These are phyloP conservation scores for Lanius ludovicianus DNA, from an alignment of 2,113 vertebrate species.

Conservation along the genomic window DNA sequence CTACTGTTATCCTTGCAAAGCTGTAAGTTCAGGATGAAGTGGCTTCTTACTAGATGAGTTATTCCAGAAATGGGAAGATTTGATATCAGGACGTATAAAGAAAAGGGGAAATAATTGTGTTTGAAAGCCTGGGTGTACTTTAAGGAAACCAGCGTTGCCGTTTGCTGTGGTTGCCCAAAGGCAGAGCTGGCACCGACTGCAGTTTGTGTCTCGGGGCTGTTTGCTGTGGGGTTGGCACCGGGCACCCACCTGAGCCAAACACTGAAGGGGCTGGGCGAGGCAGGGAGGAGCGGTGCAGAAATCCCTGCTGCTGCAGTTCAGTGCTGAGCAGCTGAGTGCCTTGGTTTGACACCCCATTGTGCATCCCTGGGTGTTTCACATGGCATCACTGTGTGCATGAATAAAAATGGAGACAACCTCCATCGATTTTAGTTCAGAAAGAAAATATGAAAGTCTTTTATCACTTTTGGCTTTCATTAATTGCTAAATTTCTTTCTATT, in stretches of 20 bases:
- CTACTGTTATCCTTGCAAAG: neutral
- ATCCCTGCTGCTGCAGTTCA: neutral
- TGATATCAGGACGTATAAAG: neutral
- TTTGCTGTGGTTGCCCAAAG: neutral
- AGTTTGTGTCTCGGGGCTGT: fast-evolving
- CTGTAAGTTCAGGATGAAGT: neutral
- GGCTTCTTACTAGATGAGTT: neutral
- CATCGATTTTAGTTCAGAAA: neutral
- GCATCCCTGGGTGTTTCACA: neutral
- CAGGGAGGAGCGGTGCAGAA: neutral
- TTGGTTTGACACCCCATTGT: neutral
- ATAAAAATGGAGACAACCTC: neutral
- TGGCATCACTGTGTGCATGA: fast-evolving
- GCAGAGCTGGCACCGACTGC: neutral
- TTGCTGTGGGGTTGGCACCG: neutral
- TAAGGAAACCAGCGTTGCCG: neutral
- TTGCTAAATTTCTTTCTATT: neutral
- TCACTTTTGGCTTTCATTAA: neutral
- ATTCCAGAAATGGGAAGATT: neutral
- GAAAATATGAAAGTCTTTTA: neutral
- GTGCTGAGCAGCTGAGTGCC: neutral
- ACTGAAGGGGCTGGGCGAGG: neutral
- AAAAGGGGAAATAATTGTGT: neutral
- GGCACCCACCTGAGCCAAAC: neutral
- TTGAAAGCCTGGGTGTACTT: neutral